Evolutionary conservation across 2,888 invertebrate genomes (phyloP).

Genomic region (Spicauda simplicius): DNA sequence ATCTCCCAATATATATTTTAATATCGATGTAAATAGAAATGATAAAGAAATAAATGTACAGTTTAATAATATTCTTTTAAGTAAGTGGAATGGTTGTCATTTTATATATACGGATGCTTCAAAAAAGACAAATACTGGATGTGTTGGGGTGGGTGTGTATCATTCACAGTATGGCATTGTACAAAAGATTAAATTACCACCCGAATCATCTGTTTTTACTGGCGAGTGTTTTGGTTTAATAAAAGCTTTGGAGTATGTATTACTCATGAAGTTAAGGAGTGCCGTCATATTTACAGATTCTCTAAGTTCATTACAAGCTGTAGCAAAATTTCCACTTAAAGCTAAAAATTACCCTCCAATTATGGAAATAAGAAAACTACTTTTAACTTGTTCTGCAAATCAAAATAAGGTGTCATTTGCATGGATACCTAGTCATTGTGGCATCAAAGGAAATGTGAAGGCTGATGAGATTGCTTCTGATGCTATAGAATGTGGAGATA

Average conservation of each 20-base stretch:
- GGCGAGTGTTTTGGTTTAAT: background rate
- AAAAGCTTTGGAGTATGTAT: background rate
- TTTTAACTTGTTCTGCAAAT: too few species aligned
- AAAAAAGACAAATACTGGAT: background rate
- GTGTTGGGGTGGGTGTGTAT: background rate
- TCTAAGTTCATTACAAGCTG: background rate
- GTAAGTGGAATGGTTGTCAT: background rate
- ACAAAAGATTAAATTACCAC: background rate
- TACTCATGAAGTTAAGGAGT: background rate
- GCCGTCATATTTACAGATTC: background rate
- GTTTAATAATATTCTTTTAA: background rate
- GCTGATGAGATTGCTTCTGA: constrained; percentile 7
- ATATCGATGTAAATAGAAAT: background rate
- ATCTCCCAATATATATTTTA: background rate
- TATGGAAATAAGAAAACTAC: background rate
- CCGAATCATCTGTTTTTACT: background rate
- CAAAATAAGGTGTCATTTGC: background rate
- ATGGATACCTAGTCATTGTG: background rate
- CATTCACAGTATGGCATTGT: background rate
- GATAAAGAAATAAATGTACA: background rate
- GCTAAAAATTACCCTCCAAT: background rate
- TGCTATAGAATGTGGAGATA: constrained; percentile 6
- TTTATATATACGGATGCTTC: background rate
- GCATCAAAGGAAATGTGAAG: constrained; percentile 4
- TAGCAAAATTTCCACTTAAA: background rate